These are phyloP conservation scores for Lamproptera curius DNA, from an alignment of 2,888 invertebrate species.

Conservation along the genomic window DNA sequence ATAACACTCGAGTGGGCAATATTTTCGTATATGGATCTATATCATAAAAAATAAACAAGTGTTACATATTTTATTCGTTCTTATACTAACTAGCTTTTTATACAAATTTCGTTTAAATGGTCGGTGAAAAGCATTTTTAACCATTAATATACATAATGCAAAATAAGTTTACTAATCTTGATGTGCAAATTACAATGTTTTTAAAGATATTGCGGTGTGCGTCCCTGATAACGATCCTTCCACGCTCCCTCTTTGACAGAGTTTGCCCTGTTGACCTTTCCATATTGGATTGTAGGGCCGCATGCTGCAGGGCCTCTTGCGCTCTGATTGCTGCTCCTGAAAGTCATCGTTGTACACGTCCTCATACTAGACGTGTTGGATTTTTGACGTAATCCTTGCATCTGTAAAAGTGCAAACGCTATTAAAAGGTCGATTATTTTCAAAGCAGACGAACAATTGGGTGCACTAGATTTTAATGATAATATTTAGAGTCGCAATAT, in stretches of 20 bases:
- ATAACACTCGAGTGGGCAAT: no score
- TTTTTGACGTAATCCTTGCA: slow-evolving; percentile 72
- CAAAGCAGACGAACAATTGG: no score
- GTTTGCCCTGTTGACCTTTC: slow-evolving; percentile 34
- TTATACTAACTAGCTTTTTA: no score
- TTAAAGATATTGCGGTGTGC: slow-evolving; percentile 50
- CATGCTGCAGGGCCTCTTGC: slow-evolving; percentile 26
- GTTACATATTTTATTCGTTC: no score
- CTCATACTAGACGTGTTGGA: slow-evolving; percentile 69
- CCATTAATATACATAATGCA: no score
- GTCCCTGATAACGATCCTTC: slow-evolving; percentile 45
- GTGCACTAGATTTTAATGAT: no score
- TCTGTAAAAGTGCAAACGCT: slow-evolving; percentile 38
- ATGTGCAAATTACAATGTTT: background rate
- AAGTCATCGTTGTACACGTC: slow-evolving; percentile 61
- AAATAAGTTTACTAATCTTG: background rate
- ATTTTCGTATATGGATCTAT: no score
- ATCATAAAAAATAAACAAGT: no score
- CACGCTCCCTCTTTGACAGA: slow-evolving; percentile 46
- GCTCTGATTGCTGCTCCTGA: slow-evolving; percentile 54
- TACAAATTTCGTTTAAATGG: no score
- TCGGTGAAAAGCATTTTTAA: no score
- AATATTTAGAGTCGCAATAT: no score
- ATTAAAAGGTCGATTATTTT: no score
- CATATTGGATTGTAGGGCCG: slow-evolving; percentile 41